A percentile compares a stretch with the other conserved stretches of the same genome.
Evolutionary conservation across 2,113 vertebrate genomes (phyloP).

Genomic region (Caloenas nicobarica): DNA sequence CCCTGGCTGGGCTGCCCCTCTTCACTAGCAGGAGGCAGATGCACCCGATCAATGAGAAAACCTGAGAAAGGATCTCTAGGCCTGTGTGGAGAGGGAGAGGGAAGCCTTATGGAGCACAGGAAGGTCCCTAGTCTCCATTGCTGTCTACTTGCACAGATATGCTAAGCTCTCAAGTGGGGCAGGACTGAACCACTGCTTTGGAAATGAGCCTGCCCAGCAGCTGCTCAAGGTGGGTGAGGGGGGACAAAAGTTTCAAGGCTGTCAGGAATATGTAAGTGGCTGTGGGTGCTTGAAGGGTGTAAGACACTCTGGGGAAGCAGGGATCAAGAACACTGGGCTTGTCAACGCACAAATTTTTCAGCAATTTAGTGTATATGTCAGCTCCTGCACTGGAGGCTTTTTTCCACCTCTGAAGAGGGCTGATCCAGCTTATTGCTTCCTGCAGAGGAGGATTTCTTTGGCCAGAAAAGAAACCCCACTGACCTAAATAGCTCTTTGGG

Average conservation of each 20-base stretch:
- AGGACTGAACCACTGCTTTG: background rate
- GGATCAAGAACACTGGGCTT: background rate
- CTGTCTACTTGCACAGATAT: background rate
- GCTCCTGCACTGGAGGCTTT: background rate
- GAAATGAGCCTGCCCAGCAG: background rate
- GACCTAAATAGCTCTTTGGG: background rate
- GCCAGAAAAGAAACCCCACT: background rate
- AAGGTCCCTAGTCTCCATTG: background rate
- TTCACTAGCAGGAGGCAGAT: slow-evolving; percentile 14
- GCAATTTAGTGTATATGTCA: background rate
- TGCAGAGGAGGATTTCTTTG: background rate
- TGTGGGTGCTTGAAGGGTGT: background rate
- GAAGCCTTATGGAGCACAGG: background rate
- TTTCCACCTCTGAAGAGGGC: accelerated
- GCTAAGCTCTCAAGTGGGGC: background rate
- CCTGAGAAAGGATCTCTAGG: slow-evolving; percentile 13
- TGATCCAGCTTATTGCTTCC: background rate
- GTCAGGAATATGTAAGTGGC: background rate
- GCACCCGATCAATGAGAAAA: slow-evolving; percentile 45
- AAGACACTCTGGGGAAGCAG: background rate
- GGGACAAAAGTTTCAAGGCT: background rate
- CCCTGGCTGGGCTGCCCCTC: background rate
- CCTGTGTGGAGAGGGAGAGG: background rate
- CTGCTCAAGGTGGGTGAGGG: background rate
- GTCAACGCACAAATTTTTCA: background rate